These are phyloP conservation scores for Rhopilema esculentum DNA, from an alignment of 30 jellyfish, hydroid and myxozoan species.

Conservation along the genomic window DNA sequence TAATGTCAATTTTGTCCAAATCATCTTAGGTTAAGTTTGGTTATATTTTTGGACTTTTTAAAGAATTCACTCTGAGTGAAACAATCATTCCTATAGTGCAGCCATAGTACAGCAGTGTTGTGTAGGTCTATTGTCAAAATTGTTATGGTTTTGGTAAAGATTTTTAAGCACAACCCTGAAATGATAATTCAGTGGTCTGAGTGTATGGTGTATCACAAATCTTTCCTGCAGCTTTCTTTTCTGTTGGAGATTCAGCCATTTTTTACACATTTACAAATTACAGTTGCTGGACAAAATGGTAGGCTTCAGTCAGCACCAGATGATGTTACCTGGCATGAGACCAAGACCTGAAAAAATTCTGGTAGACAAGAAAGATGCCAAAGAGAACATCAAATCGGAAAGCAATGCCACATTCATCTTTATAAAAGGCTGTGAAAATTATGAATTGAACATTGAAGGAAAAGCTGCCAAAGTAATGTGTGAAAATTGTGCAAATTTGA, in stretches of 20 bases:
- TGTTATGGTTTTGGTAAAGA: no score
- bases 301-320: constrained; percentile 46
- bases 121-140: no score
- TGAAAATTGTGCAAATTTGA: constrained; percentile 55
- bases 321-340: constrained; percentile 85
- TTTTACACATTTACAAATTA: not conserved
- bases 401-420: constrained; percentile 76
- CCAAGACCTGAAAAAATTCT: constrained; percentile 82
- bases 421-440: constrained; percentile 70
- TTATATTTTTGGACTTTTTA: no score
- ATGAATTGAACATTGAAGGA: constrained; percentile 71
- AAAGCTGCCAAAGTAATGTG: constrained; percentile 89
- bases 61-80: no score
- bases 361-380: constrained; percentile 53
- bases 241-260: not conserved
- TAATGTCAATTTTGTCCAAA: no score
- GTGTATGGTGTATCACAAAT: not conserved
- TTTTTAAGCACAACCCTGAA: no score
- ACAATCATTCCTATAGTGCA: no score
- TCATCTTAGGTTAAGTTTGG: no score
- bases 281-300: constrained; percentile 1
- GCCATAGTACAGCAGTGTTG: no score
- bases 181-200: not conserved
- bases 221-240: no score
- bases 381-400: constrained; percentile 65